Evolutionary conservation across 2,888 invertebrate species (phyloP), one percentile per base, ranked within the genome.

Genomic region (Perizoma flavofasciatum): DNA sequence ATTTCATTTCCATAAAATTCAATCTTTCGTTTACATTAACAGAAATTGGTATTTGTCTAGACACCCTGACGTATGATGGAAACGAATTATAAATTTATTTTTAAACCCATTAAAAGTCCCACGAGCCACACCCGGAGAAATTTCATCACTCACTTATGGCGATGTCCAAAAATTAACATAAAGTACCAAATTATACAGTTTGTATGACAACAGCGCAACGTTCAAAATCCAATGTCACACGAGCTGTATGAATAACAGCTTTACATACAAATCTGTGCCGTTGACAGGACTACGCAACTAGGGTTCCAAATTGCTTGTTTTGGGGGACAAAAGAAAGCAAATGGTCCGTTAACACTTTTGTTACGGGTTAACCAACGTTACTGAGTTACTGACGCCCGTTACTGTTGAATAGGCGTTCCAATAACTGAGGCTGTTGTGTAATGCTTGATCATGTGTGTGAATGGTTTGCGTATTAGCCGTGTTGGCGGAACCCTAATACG

Each of bases 261-360:
- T 52, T 9, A 60, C 58, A 52, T 56, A 63, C 53, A 56, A 58
- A 58, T 61, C 60, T 48, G 49, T 51, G 37, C 11, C 50, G 45
- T 41, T 55, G 48, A 59, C 54, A 55, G 47, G 48, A 55, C 52
- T 37, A 53, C 33, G 40, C 33, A 49, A 55, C 34, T 67, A 65
- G 49, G 51, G 67, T 61, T 58, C 46, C 61, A 53, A 63, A 59
- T 64, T 39, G 53, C 59, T 34, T 56, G 59, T 62, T 65, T 59
- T 55, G 47, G 54, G 41, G 52, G 51, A 67, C 68, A 70, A 68
- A 84, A 81, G 82, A 81, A 81, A 85, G 79, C 81, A 85, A 89
- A 89, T 88, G 88, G 83, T 71, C 82, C 88, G 81, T 81, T 84
- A 85, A 82, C 81, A 71, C 79, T 77, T 82, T 86, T 83, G 85